Evolutionary conservation across 2,113 vertebrate species (phyloP), one percentile per base, ranked within the genome.

Genomic region (Anhinga rufa): DNA sequence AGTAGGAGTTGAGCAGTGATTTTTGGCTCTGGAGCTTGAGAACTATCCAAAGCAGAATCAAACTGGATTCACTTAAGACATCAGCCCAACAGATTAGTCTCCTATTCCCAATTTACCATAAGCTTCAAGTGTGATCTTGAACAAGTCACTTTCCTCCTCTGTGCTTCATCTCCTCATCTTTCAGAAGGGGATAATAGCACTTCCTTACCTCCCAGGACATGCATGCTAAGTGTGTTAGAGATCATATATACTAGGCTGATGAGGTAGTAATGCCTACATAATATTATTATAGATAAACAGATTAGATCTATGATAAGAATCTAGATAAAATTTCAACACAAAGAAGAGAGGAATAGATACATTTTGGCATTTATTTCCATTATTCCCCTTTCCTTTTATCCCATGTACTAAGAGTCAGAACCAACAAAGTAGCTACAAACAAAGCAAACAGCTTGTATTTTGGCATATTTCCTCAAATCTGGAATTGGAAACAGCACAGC

Each of bases 371-470:
- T 78, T 55, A 54, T 31, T 74, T 49, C 38, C 22, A 31, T 28
- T 69, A 44, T 44, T 71, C 9, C 69, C 57, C 58, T 70, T 80
- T 89, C 80, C 64, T 91, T 55, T 74, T 31, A 58, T 49, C 36
- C 11, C 62, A 12, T 3, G 9, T 42, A 16, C 55, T 58, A 32
- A 60, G 60, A 86, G 8, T 79, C 69, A 89, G 87, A 92, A 81
- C 64, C 94, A 88, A 94, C 79, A 82, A 96, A n/a, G 88, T 71
- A 95, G 91, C 86, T 92, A n/a, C 64, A 96, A 96, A 93, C 69
- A 93, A 90, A 91, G 83, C 70, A 72, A 91, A 62, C 66, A 94
- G 88, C 79, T 94, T 86, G 71, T 85, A 28, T 26, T 74, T 82
- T 93, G 91, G 79, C 75, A 60, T 38, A 32, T 95, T 88, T 88